Base-by-base conservation (phyloP, 2,797 vertebrate species). In the Thamnophis elegans region DNA sequence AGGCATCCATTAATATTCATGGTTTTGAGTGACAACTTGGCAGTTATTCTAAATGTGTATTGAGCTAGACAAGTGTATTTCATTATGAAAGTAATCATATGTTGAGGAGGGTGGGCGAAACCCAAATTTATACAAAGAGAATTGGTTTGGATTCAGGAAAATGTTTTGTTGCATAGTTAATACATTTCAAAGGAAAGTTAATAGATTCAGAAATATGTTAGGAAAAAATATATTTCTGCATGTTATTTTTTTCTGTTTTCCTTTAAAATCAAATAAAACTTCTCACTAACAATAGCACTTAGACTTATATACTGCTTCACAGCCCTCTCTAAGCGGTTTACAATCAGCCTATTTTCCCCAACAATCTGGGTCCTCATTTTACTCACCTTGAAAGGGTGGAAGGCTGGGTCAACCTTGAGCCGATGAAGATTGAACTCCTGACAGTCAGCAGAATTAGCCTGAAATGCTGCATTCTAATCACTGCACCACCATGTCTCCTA, bases 81-180 rank as follows among this genome's bases (percentile, higher is more conserved):
- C 47, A 56, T 89, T 95, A 62, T 88, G 20, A 96, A 96, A 95
- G 95, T 90, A 93, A 92, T 93, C 3, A 26, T 94, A 20, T 22
- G 28, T 89, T 60, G 60, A 62, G 60, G 26, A 62, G 60, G 28
- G 28, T 65, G 62, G 62, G 89, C 1, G 22, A 90, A 20, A 65
- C 16, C 4, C 14, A 92, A 4, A 4, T 59, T 26, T 28, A 94
- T 82, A 68, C 2, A 91, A 94, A 95, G 92, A 92, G 87, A 95
- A 97, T 93, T 51, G 0, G 96, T 87, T 18, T 88, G 0, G 1
- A 89, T 91, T 95, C 3, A 22, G 59, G 82, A 13, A 36, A 86
- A 68, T 56, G 87, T 58, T 85, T n/a, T 58, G 91, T 12, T 88
- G 28, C 94, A 88, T 32, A 36, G 90, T 93, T 62, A 95, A n/a